These are phyloP conservation scores for Climacteris rufus DNA, from an alignment of 2,113 vertebrate species.

Conservation along the genomic window DNA sequence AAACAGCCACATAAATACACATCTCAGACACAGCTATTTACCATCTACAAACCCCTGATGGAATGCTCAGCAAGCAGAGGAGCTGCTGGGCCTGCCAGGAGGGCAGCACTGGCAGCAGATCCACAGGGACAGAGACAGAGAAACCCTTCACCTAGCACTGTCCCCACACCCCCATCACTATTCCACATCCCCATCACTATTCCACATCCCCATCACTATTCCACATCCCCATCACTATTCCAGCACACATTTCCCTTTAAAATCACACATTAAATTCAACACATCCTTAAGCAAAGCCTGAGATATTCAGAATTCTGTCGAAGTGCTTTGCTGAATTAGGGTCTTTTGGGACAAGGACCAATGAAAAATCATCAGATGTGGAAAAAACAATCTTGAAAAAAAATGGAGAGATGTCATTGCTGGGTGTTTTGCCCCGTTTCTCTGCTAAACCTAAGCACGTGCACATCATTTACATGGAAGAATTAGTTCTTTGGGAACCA, in stretches of 20 bases:
- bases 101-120: background rate
- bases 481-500: background rate
- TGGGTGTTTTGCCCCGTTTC: background rate
- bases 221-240: background rate
- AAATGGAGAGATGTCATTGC: background rate
- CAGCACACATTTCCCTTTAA: background rate
- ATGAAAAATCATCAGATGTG: background rate
- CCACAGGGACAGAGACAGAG: background rate
- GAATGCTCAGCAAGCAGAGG: background rate
- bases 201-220: background rate
- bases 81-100: background rate
- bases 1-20: accelerated
- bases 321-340: background rate
- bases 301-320: background rate
- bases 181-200: background rate
- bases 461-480: background rate
- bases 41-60: background rate
- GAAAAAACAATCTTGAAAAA: background rate
- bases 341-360: background rate
- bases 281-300: accelerated
- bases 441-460: background rate
- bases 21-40: background rate
- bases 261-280: background rate
- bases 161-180: background rate
- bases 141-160: background rate